These are phyloP conservation scores for Campylomormyrus numenius DNA, from an alignment of 2,113 vertebrate species.

Conservation along the genomic window DNA sequence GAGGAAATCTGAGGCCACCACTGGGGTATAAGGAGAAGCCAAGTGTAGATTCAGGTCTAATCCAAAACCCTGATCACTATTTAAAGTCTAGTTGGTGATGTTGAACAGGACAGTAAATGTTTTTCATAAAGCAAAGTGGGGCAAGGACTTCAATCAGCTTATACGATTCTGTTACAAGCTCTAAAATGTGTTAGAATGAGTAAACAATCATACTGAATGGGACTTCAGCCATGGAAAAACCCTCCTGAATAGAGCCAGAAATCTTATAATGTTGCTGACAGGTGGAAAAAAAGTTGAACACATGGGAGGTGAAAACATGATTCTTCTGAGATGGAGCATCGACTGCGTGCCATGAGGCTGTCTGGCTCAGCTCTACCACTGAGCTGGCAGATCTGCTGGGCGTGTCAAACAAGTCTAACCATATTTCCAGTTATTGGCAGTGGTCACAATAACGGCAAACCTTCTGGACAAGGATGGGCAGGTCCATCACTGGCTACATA, in stretches of 20 bases:
- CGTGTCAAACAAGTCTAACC: not conserved
- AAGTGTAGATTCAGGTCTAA: not conserved
- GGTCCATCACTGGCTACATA: not conserved
- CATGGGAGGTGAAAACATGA: not conserved
- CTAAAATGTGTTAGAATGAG: not conserved
- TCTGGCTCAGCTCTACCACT: not conserved
- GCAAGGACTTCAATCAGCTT: not conserved
- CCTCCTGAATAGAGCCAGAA: not conserved
- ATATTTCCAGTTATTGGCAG: not conserved
- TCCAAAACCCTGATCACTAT: not conserved
- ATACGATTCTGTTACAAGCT: not conserved
- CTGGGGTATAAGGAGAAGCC: not conserved
- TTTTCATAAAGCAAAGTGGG: not conserved
- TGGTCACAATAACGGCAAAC: not conserved
- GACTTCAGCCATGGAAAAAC: not conserved
- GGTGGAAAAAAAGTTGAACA: not conserved
- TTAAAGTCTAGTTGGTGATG: not conserved
- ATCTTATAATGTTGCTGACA: not conserved
- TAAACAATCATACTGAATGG: not conserved
- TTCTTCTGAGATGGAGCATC: not conserved
- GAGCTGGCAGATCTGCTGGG: not conserved
- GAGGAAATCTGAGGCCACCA: not conserved
- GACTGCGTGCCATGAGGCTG: not conserved
- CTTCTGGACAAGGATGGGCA: not conserved
- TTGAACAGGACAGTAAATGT: not conserved